phyloP scores from a whole-genome alignment of 2,797 vertebrate genomes.

The Trachops cirrhosus region DNA sequence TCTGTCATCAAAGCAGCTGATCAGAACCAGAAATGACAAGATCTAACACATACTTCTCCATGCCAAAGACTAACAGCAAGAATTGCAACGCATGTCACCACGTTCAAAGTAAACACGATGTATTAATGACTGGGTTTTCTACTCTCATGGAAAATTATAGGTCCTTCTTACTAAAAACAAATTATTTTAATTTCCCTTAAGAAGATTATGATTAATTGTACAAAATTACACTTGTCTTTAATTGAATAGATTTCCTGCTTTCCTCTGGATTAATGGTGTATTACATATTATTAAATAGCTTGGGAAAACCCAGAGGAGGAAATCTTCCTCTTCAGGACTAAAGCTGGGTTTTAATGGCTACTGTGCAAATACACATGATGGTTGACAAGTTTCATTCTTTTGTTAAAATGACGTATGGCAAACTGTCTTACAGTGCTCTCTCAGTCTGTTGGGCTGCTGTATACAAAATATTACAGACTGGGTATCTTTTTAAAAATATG shows the following conservation, averaged over 20 bases:
- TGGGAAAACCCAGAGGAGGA: slow-evolving; percentile 18
- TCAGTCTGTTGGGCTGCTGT: neutral
- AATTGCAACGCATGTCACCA: neutral
- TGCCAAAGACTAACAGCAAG: neutral
- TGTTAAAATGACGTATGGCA: neutral
- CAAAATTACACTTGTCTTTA: slow-evolving; percentile 67
- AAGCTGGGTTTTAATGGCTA: neutral
- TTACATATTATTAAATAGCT: slow-evolving; percentile 47
- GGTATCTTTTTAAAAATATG: neutral
- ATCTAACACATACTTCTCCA: slow-evolving; percentile 5
- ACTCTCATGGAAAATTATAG: slow-evolving; percentile 57
- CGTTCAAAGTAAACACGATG: neutral
- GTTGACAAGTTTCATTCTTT: neutral
- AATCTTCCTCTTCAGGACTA: neutral
- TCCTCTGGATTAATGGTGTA: slow-evolving; percentile 10
- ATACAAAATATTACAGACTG: neutral
- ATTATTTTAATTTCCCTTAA: slow-evolving; percentile 68
- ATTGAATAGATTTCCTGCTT: slow-evolving; percentile 49
- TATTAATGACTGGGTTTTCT: slow-evolving; percentile 19
- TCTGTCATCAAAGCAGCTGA: slow-evolving; percentile 65
- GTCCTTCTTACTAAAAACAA: slow-evolving; percentile 58
- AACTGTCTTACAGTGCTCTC: neutral
- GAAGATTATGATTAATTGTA: slow-evolving; percentile 67
- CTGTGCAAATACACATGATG: neutral
- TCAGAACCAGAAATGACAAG: slow-evolving; percentile 57